Evolutionary conservation across 2,113 vertebrate species (phyloP).

Genomic region (Polypterus bichir): DNA sequence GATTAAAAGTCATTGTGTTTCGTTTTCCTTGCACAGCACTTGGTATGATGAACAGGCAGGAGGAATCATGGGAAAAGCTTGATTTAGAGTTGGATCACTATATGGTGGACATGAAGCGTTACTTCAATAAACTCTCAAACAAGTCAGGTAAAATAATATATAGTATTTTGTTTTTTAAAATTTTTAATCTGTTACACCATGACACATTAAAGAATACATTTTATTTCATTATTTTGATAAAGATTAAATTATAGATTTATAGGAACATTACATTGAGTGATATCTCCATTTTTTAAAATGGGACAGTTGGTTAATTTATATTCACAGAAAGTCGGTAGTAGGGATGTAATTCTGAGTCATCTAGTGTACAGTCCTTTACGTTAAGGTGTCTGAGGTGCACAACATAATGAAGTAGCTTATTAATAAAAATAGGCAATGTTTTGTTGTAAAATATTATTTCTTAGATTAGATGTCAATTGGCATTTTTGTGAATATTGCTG

Average conservation of each 20-base stretch:
- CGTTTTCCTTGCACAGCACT: not conserved
- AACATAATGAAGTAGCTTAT: too few relatives aligned
- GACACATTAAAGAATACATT: too few relatives aligned
- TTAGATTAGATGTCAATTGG: too few relatives aligned
- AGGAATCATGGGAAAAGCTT: constrained; percentile 59
- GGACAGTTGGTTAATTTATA: not conserved
- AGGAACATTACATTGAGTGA: not conserved
- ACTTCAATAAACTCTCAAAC: constrained; percentile 61
- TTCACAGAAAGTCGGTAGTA: not conserved
- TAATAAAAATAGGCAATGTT: too few relatives aligned
- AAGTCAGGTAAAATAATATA: constrained; percentile 56
- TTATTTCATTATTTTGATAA: too few relatives aligned
- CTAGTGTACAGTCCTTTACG: too few relatives aligned
- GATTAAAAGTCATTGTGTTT: not conserved
- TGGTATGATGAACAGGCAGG: constrained; percentile 52
- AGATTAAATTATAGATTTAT: not conserved
- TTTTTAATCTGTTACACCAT: not conserved
- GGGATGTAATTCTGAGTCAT: too few relatives aligned
- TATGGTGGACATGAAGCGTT: constrained; percentile 80
- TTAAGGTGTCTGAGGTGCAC: too few relatives aligned
- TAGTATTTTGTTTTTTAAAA: not conserved
- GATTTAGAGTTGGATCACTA: constrained; percentile 75
- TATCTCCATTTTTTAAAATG: not conserved
- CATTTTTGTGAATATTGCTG: too few relatives aligned
- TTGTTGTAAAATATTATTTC: too few relatives aligned